These are phyloP conservation scores for Pseudomyrmex flavicornis DNA, from an alignment of 1,140 invertebrate species.

Conservation along the genomic window DNA sequence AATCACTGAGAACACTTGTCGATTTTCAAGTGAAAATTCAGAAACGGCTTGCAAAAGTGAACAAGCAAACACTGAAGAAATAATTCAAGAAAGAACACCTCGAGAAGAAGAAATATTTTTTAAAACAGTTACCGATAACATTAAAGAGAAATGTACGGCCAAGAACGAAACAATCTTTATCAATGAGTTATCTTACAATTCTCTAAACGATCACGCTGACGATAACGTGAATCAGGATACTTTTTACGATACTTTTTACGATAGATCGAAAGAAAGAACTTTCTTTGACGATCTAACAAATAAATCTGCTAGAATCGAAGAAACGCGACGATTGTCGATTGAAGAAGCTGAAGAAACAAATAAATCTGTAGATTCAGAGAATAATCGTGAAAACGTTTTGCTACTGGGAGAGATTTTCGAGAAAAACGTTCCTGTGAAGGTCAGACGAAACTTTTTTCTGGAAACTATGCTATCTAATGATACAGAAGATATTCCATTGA, in stretches of 20 bases:
- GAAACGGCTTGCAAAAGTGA: background rate
- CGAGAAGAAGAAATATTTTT: background rate
- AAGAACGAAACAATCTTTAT: constrained; percentile 4
- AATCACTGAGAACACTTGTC: background rate
- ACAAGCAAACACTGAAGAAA: background rate
- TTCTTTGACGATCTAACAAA: background rate
- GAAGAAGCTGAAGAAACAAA: background rate
- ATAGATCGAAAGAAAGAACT: background rate
- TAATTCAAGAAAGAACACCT: background rate
- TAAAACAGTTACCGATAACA: constrained; percentile 1
- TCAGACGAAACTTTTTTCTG: constrained; percentile 75
- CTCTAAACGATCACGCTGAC: background rate
- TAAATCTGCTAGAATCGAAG: background rate
- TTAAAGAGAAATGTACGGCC: background rate
- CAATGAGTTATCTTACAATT: constrained; percentile 19
- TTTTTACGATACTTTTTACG: background rate
- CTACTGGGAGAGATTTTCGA: background rate
- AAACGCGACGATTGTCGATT: background rate
- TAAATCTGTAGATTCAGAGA: background rate
- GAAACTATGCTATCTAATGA: constrained; percentile 78
- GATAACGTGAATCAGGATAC: background rate
- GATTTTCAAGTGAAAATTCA: constrained; percentile 2
- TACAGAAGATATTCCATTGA: background rate
- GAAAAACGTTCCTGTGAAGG: constrained; percentile 38
- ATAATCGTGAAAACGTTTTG: constrained; percentile 11